Base-by-base conservation (phyloP, 2,113 vertebrate genomes). In the Typhlomys cinereus region DNA sequence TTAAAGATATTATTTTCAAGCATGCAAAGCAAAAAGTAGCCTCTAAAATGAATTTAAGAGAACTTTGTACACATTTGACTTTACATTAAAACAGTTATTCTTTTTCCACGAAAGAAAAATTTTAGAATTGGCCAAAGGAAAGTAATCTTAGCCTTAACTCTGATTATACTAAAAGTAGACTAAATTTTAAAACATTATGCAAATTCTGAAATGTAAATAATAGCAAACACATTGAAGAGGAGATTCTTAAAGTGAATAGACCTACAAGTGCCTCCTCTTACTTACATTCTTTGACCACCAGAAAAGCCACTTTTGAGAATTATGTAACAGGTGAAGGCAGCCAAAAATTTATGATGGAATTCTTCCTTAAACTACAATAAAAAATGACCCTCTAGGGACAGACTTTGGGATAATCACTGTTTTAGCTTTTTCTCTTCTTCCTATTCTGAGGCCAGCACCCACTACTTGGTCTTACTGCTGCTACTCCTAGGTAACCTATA, bases 171-270 rank as follows among this genome's bases (percentile, higher is more conserved):
- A 18, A 74, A 88, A 92, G 29, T 21, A 81, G 34, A 86, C 9
- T 59, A 64, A 50, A 70, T 36, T 21, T 21, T 1, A 83, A 92
- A 57, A 14, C 4, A 74, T 71, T 61, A 31, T 41, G 18, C 50
- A 25, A 46, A 74, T 8, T 85, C 48, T 46, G n/a, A 90, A 82
- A 61, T 85, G 3, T 62, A 93, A 90, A 73, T 66, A 80, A 66
- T 41, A 88, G 21, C 2, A 81, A 12, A 29, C 4, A 94, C 20
- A 81, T 46, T 82, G n/a, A 2, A 1, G 15, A 61, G 4, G 31
- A 6, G 46, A 48, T n/a, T 82, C 2, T 66, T 85, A 94, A 64
- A 59, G 34, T 93, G 52, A 88, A 34, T 13, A 85, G 29, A 41
- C 20, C 5, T 61, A 66, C 74, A 31, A 64, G 4, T 36, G 36